phyloP scores from a whole-genome alignment of 2,113 vertebrate genomes.

The Petrocephalus zakoni region DNA sequence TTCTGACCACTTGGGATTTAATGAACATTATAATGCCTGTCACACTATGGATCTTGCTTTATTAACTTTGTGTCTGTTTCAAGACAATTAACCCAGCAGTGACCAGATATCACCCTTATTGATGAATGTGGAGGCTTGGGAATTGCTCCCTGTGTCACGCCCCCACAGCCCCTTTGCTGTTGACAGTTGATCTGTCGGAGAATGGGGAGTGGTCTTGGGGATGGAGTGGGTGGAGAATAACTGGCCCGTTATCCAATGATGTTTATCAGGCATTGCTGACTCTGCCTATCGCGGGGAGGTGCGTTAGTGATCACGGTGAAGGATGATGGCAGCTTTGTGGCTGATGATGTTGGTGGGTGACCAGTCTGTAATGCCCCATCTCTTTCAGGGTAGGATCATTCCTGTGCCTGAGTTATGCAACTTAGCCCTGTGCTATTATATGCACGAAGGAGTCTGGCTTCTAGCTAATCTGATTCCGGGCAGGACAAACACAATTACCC shows the following conservation, averaged over 20 bases:
- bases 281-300: not conserved
- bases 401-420: constrained; percentile 43
- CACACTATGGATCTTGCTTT: constrained; percentile 50
- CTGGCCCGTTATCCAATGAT: not conserved
- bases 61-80: constrained; percentile 55
- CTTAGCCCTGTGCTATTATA: constrained; percentile 34
- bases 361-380: not conserved
- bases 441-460: constrained; percentile 41
- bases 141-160: not conserved
- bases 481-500: constrained; percentile 57
- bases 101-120: constrained; percentile 24
- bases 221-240: not conserved
- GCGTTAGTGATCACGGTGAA: not conserved
- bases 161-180: not conserved
- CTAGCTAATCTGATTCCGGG: constrained; percentile 54
- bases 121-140: constrained; percentile 23
- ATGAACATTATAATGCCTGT: constrained; percentile 55
- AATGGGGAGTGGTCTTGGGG: not conserved
- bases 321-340: not conserved
- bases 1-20: constrained; percentile 51
- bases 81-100: constrained; percentile 49
- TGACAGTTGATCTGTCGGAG: not conserved
- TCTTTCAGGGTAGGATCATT: not conserved
- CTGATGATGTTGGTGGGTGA: not conserved
- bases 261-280: not conserved